Base-by-base conservation (phyloP, 2,113 vertebrate genomes). In the Salminus brasiliensis region DNA sequence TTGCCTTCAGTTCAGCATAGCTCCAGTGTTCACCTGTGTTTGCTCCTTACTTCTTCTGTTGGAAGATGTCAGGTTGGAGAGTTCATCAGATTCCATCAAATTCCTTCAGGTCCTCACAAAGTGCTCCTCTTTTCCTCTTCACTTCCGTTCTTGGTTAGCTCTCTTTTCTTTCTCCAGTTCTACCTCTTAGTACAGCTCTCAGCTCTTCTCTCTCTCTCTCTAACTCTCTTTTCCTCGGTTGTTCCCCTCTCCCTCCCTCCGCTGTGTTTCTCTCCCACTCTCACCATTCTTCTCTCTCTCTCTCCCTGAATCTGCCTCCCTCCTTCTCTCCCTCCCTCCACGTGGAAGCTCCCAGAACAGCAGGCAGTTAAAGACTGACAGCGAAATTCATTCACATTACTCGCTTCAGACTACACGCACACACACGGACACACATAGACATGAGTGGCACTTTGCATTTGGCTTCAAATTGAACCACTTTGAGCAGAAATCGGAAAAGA, bases 181-280 rank as follows among this genome's bases (percentile, higher is more conserved):
- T 78, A 72, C 83, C 81, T 55, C 43, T 77, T 67, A 76, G 39
- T 80, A 65, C 63, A 53, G 68, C 78, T 81, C 83, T 81, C 49
- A 85, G 57, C 69, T 68, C 41, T 67, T 81, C 74, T 18, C 78
- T 86, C 71, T 66, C 71, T 55, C 60, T 75, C 86, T 85, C n/a
- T n/a, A n/a, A n/a, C n/a, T n/a, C 87, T 90, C 88, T 89, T 66
- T 91, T 85, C 85, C 82, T 81, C 85, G 53, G 39, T 16, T 55
- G 47, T 25, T 55, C 88, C 83, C 82, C 73, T 85, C 83, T 83
- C 84, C 60, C 86, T 90, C 81, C 77, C 86, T 87, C 85, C 84
- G 85, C 60, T 36, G 62, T 41, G 27, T 63, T 67, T 66, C 45
- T 81, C 80, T 36, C 67, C 53, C 45, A 34, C 57, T 66, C 62